Conservation (phyloP, 2,797 vertebrate genomes). For the Oryzias sinensis region DNA sequence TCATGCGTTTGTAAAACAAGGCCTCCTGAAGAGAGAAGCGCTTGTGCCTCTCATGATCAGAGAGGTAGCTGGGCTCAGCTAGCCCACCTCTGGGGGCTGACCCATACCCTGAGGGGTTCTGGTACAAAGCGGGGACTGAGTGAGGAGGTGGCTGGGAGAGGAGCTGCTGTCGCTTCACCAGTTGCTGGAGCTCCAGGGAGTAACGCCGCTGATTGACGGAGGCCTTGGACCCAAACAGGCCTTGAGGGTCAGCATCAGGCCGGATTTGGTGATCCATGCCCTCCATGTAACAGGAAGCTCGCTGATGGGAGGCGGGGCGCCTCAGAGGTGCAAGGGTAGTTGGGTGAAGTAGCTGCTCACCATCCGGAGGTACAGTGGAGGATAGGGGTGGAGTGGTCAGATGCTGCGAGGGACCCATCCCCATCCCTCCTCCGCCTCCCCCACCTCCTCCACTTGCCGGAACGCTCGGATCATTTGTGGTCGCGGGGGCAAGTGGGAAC, state of each 20-base stretch:
- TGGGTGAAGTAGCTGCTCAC: constrained; percentile 66
- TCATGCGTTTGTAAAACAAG: constrained; percentile 81
- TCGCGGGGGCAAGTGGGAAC: constrained; percentile 65
- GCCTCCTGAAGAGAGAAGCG: constrained; percentile 85
- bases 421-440: constrained; percentile 51
- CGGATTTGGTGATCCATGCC: constrained; percentile 68
- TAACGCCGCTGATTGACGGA: constrained; percentile 77
- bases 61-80: constrained; percentile 70
- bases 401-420: constrained; percentile 59
- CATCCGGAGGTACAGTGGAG: constrained; percentile 63
- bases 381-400: constrained; percentile 50
- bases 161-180: constrained; percentile 78
- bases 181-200: constrained; percentile 81
- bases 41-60: constrained; percentile 78
- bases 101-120: constrained; percentile 48
- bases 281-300: constrained; percentile 75
- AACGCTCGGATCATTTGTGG: constrained; percentile 63
- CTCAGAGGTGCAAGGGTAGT: constrained; percentile 73
- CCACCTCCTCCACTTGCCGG: constrained; percentile 53
- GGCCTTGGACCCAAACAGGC: constrained; percentile 59
- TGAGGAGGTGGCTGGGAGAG: constrained; percentile 75
- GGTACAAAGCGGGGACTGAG: constrained; percentile 65
- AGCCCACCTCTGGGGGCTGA: constrained; percentile 56
- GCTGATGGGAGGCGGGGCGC: constrained; percentile 75
- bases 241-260: constrained; percentile 64